A percentile compares a stretch with the other conserved stretches of the same genome.
phyloP scores from a whole-genome alignment of 1,140 invertebrate species.

The Cotesia typhae region DNA sequence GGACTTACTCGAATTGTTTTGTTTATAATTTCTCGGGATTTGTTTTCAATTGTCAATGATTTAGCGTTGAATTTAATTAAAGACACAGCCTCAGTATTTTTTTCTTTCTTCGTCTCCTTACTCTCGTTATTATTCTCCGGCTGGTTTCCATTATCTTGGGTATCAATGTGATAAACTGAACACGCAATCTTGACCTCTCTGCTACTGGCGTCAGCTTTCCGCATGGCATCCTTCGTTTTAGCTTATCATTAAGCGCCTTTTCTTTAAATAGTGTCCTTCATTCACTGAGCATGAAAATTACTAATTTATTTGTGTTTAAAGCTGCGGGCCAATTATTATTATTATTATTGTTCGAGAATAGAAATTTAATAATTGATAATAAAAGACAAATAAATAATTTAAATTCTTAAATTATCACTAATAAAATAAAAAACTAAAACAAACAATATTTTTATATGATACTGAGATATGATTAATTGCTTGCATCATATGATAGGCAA shows the following conservation, averaged over 20 bases:
- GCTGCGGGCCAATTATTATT: neutral
- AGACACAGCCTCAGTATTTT: neutral
- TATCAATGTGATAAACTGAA: constrained; percentile 49
- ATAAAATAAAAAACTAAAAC: constrained; percentile 1
- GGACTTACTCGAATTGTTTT: no score
- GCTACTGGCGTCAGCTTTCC: constrained; percentile 43
- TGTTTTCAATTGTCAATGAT: neutral
- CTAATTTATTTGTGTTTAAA: neutral
- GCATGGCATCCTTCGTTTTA: constrained; percentile 54
- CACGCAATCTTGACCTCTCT: constrained; percentile 43
- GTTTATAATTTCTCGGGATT: no score
- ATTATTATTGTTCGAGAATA: neutral
- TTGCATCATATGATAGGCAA: neutral
- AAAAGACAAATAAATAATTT: constrained; percentile 1
- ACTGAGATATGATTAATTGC: constrained; percentile 11
- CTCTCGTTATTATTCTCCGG: constrained; percentile 8
- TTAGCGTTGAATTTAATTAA: no score
- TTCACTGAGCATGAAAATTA: neutral
- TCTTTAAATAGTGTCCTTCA: neutral
- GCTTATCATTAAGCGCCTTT: constrained; percentile 31
- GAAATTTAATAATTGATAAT: no score
- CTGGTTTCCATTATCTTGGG: constrained; percentile 49
- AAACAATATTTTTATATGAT: no score
- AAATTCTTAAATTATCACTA: constrained; percentile 1
- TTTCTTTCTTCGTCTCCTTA: constrained; percentile 37